phyloP scores from a whole-genome alignment of 1,140 invertebrate genomes.

The Drosophila orosa region DNA sequence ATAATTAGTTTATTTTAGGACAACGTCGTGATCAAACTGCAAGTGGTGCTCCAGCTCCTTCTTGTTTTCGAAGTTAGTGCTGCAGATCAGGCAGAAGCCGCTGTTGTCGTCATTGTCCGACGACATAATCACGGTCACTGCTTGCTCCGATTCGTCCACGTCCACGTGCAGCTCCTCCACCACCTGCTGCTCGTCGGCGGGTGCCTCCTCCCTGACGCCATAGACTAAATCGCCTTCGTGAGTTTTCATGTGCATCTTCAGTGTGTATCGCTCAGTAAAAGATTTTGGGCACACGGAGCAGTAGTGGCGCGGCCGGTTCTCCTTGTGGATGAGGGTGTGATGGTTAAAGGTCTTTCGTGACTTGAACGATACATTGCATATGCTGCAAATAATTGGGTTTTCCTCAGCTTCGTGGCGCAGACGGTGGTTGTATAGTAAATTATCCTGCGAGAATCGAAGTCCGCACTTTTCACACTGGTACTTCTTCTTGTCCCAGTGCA shows the following conservation, averaged over 20 bases:
- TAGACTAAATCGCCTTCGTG: slow-evolving; percentile 72
- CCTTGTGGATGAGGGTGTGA: slow-evolving; percentile 77
- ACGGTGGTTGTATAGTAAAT: slow-evolving; percentile 76
- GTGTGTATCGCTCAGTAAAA: slow-evolving; percentile 79
- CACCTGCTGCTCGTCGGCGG: slow-evolving; percentile 65
- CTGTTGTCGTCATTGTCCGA: slow-evolving; percentile 67
- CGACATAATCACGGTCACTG: slow-evolving; percentile 71
- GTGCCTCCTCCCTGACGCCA: slow-evolving; percentile 61
- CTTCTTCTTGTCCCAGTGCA: slow-evolving; percentile 83
- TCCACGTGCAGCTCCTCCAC: slow-evolving; percentile 72
- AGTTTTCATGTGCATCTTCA: slow-evolving; percentile 82
- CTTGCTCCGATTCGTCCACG: slow-evolving; percentile 73
- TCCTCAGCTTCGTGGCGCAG: slow-evolving; percentile 79
- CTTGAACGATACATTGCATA: slow-evolving; percentile 80
- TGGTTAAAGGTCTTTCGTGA: slow-evolving; percentile 80
- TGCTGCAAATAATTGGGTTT: slow-evolving; percentile 78
- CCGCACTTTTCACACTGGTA: slow-evolving; percentile 83
- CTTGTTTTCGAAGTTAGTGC: slow-evolving; percentile 68
- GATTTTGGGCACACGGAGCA: slow-evolving; percentile 76
- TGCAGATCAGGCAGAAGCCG: slow-evolving; percentile 74
- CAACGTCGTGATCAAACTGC: slow-evolving; percentile 75
- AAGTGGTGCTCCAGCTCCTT: slow-evolving; percentile 74
- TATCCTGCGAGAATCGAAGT: slow-evolving; percentile 73
- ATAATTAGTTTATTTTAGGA: slow-evolving; percentile 57
- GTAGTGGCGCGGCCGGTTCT: slow-evolving; percentile 75